Conservation (phyloP, 2,888 invertebrate genomes). For the Monopis laevigella region DNA sequence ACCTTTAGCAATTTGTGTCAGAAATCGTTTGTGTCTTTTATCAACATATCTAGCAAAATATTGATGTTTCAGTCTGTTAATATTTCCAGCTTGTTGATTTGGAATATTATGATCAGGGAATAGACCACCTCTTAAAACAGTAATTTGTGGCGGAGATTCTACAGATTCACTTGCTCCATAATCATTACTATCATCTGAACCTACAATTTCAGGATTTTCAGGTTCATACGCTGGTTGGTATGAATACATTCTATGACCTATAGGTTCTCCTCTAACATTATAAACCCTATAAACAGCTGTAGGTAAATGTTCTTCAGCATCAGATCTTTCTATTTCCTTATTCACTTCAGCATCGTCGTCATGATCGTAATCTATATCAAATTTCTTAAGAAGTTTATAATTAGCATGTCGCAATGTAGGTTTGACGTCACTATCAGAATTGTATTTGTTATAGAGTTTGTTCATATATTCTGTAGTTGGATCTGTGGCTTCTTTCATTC, state of each 20-base stretch:
- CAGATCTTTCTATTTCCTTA: conserved; percentile 29
- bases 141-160: conserved; percentile 34
- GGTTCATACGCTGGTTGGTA: conserved; percentile 60
- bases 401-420: conserved; percentile 56
- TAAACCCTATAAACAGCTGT: conserved; percentile 57
- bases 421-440: conserved; percentile 38
- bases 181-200: conserved; percentile 36
- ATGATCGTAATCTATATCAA: conserved; percentile 38
- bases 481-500: conserved; percentile 30
- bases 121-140: conserved; percentile 54
- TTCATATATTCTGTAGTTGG: conserved; percentile 32
- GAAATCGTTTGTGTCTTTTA: conserved; percentile 48
- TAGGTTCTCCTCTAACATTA: conserved; percentile 58
- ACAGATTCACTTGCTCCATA: conserved; percentile 34
- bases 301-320: conserved; percentile 38
- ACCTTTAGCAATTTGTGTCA: conserved; percentile 29
- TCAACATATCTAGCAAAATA: conserved; percentile 56
- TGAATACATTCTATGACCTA: conserved; percentile 53
- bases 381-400: conserved; percentile 56
- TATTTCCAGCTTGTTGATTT: conserved; percentile 27
- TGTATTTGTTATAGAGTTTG: conserved; percentile 55
- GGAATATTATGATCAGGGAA: conserved; percentile 38
- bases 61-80: conserved; percentile 48
- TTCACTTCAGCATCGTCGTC: conserved; percentile 22
- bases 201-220: conserved; percentile 42